Conservation (phyloP, 2,113 vertebrate species). For the Potamarius usumacintae region DNA sequence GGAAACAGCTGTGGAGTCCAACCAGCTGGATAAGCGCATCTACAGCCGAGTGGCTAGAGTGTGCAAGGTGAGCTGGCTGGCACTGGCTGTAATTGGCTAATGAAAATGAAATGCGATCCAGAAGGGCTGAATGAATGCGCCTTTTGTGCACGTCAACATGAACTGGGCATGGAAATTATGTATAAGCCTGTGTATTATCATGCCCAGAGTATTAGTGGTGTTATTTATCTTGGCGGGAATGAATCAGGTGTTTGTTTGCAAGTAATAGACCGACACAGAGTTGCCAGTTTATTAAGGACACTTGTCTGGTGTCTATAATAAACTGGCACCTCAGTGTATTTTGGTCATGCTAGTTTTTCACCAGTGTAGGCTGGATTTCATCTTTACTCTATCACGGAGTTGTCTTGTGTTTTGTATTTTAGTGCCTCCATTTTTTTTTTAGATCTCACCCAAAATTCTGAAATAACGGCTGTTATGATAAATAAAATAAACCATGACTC, state of each 20-base stretch:
- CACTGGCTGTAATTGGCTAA: constrained; percentile 9
- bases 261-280: neutral
- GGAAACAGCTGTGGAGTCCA: constrained; percentile 77
- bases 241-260: constrained; percentile 34
- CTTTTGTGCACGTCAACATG: constrained; percentile 32
- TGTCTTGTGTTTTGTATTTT: neutral
- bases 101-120: constrained; percentile 29
- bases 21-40: constrained; percentile 76
- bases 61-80: constrained; percentile 77
- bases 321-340: neutral
- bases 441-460: neutral
- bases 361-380: neutral
- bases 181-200: constrained; percentile 30
- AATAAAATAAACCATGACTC: neutral
- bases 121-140: constrained; percentile 30
- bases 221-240: constrained; percentile 21
- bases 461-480: neutral
- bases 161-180: neutral
- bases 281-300: constrained; percentile 11
- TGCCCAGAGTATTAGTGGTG: constrained; percentile 7
- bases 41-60: constrained; percentile 83
- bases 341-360: constrained; percentile 11
- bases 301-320: neutral
- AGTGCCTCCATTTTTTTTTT: neutral
- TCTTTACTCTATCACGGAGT: neutral